Evolutionary conservation across 2,797 vertebrate genomes (phyloP), one percentile per base, ranked within the genome.

Genomic region (Nothura maculosa): DNA sequence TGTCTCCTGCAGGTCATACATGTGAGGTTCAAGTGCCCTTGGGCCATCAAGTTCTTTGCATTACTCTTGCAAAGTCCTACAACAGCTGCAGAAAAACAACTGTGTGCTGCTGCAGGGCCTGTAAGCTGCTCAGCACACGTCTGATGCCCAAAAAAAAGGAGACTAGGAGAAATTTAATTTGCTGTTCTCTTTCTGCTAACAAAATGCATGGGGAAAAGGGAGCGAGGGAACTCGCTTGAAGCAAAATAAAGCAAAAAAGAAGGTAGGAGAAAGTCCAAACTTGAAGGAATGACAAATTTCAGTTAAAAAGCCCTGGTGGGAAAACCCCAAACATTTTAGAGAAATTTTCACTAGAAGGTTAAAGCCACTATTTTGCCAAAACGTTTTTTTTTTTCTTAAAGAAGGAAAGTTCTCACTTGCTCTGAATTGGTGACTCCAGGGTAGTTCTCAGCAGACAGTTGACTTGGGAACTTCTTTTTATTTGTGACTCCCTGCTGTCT

Each of bases 241-340:
- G 19, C 24, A 28, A 68, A 40, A 15, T 15, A 34, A 20, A 38
- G 47, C 9, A 9, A 15, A 1, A 43, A n/a, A 8, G 25, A 64
- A 58, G 42, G 3, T 36, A 55, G 40, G 50, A 86, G 54, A 75
- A 94, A 92, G 81, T 82, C 68, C 79, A 95, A 68, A 80, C n/a
- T 27, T 80, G 30, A 55, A n/a, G 30, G 54, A 55, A 61, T 85
- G 85, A 92, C 82, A 89, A 85, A 89, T 89, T 94, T 91, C 76
- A 74, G n/a, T 70, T 90, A 81, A 74, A 95, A 84, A 76, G 36
- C 66, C 28, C 55, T 91, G 27, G 14, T 93, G 91, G 86, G 69
- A 95, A 90, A 81, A 7, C 6, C 20, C 34, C 9, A 20, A 55
- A 34, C 1, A 66, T 91, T 84, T 92, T 24, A 52, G 57, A 84